phyloP scores from a whole-genome alignment of 2,888 invertebrate species.

The Agonum fuliginosum region DNA sequence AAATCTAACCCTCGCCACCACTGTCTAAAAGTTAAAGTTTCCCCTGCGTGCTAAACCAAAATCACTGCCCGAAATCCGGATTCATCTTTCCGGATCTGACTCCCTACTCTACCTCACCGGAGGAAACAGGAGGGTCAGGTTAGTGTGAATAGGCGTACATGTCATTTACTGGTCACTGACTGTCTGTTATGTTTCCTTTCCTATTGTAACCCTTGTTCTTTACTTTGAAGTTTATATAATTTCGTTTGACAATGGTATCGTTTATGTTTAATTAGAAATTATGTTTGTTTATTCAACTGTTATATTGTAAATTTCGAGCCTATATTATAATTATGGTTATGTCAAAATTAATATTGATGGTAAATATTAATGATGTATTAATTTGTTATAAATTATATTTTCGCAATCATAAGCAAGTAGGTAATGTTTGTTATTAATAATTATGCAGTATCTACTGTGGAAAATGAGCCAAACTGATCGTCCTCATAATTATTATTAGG shows the following conservation, averaged over 20 bases:
- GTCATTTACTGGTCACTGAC: constrained; percentile 54
- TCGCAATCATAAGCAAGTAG: neutral
- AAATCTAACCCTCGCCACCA: neutral
- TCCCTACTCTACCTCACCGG: neutral
- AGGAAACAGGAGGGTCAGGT: constrained; percentile 28
- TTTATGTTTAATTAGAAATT: too few relatives aligned
- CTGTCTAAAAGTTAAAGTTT: neutral
- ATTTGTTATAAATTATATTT: neutral
- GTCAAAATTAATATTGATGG: neutral
- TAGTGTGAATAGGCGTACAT: constrained; percentile 49
- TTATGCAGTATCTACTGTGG: neutral
- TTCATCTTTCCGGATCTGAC: constrained; percentile 30
- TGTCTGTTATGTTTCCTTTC: neutral
- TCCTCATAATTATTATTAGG: too few relatives aligned
- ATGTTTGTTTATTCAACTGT: neutral
- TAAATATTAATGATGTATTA: constrained; percentile 1
- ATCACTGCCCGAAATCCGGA: constrained; percentile 28
- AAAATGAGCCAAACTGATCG: too few relatives aligned
- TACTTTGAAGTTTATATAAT: too few relatives aligned
- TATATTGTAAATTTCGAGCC: neutral
- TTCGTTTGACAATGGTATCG: too few relatives aligned
- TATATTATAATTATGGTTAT: neutral
- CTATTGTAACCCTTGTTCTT: too few relatives aligned
- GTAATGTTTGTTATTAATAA: constrained; percentile 4
- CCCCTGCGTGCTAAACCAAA: constrained; percentile 2